Evolutionary conservation across 2,888 invertebrate species (phyloP).

Genomic region (Leptarthrus brevirostris): DNA sequence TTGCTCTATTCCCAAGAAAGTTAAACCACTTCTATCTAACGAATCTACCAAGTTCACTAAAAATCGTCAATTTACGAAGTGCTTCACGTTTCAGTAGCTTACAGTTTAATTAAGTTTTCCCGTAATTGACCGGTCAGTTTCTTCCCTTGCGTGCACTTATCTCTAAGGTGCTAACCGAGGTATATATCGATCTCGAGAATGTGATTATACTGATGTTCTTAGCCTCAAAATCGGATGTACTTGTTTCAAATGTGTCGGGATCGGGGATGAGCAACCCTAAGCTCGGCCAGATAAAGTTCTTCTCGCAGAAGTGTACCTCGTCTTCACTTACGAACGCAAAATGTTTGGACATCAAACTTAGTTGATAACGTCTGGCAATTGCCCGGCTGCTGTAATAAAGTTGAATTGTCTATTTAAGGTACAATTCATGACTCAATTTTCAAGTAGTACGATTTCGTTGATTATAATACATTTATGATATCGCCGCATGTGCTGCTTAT

Average conservation of each 20-base stretch:
- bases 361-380: constrained; percentile 53
- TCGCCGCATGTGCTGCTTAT: not conserved
- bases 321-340: constrained; percentile 16
- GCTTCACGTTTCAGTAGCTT: too few relatives aligned
- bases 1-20: too few relatives aligned
- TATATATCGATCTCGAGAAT: constrained; percentile 29
- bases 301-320: constrained; percentile 9
- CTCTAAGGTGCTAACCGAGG: not conserved
- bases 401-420: constrained; percentile 53
- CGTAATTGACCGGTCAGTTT: not conserved
- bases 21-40: too few relatives aligned
- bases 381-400: constrained; percentile 53
- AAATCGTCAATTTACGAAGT: too few relatives aligned
- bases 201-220: constrained; percentile 9
- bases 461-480: constrained; percentile 36
- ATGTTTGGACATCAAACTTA: constrained; percentile 40
- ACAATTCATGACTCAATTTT: constrained; percentile 54
- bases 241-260: constrained; percentile 3
- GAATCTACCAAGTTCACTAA: too few relatives aligned
- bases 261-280: constrained; percentile 23
- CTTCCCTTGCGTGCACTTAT: not conserved
- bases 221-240: constrained; percentile 11
- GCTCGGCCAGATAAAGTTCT: not conserved
- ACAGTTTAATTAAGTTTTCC: constrained; percentile 20
- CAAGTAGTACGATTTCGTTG: constrained; percentile 50